A percentile compares a stretch with the other conserved stretches of the same genome.
Evolutionary conservation across 2,888 invertebrate genomes (phyloP).

Genomic region (Crossocerus cetratus): DNA sequence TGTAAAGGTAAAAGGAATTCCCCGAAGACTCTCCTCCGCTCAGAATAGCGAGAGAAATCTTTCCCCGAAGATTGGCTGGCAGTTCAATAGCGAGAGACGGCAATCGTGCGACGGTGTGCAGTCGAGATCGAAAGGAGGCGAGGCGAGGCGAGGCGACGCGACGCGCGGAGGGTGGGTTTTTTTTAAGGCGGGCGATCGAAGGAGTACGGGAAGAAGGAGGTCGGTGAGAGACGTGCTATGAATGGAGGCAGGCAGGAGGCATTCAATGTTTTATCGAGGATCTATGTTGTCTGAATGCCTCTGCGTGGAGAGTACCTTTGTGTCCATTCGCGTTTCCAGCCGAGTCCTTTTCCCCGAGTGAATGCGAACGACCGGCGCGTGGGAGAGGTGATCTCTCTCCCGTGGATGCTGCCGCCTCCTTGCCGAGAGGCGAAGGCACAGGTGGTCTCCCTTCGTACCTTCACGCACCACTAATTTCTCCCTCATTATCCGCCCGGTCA

Average conservation of each 20-base stretch:
- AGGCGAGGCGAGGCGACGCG: conserved; percentile 61
- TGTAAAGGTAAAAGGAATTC: no score
- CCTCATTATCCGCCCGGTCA: conserved; percentile 65
- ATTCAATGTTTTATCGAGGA: conserved; percentile 75
- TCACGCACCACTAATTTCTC: conserved; percentile 72
- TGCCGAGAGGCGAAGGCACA: conserved; percentile 53
- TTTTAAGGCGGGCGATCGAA: conserved; percentile 23
- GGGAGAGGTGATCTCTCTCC: conserved; percentile 41
- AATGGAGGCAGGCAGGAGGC: conserved; percentile 46
- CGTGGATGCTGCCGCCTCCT: conserved; percentile 9
- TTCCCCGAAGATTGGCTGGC: conserved; percentile 41
- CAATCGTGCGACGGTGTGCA: no score
- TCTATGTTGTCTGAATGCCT: conserved; percentile 72
- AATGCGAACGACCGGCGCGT: conserved; percentile 46
- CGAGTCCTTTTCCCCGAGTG: conserved; percentile 45
- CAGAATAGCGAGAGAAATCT: conserved; percentile 8
- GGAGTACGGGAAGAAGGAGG: conserved; percentile 12
- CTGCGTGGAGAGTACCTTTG: conserved; percentile 58
- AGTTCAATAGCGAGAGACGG: not conserved
- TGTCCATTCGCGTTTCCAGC: conserved; percentile 58
- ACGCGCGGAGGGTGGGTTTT: no score
- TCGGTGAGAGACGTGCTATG: conserved; percentile 38
- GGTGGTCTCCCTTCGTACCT: conserved; percentile 68
- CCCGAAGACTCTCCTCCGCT: no score
- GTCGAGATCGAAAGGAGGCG: conserved; percentile 20